A percentile compares a stretch with the other conserved stretches of the same genome.
Conservation (phyloP, 2,888 invertebrate species). For the Sphinx pinastri region DNA sequence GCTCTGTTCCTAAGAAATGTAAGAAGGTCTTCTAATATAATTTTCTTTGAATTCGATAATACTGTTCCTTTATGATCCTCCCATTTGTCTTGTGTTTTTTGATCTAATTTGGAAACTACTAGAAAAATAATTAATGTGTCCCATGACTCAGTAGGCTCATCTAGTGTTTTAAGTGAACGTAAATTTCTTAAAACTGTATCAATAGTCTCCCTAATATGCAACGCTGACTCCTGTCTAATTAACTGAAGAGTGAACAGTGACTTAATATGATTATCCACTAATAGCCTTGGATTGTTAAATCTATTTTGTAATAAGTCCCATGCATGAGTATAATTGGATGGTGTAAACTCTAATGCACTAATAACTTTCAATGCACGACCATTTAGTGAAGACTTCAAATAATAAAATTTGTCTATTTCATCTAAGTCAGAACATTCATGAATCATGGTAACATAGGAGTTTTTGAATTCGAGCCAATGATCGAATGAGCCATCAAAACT, state of each 20-base stretch:
- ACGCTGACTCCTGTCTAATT: slow-evolving; percentile 29
- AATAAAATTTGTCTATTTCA: neutral
- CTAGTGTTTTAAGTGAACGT: slow-evolving; percentile 29
- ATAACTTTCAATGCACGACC: neutral
- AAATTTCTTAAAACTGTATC: slow-evolving; percentile 31
- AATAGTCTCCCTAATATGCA: slow-evolving; percentile 22
- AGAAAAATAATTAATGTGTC: slow-evolving; percentile 31
- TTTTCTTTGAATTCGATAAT: neutral
- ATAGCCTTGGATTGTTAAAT: slow-evolving; percentile 33
- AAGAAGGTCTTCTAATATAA: neutral
- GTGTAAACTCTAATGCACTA: neutral
- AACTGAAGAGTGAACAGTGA: slow-evolving; percentile 32
- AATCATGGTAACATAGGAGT: neutral
- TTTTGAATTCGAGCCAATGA: neutral
- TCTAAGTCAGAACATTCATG: neutral
- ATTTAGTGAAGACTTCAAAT: neutral
- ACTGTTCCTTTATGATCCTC: slow-evolving; percentile 28
- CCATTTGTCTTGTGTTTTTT: slow-evolving; percentile 32
- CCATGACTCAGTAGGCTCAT: slow-evolving; percentile 32
- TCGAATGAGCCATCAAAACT: neutral
- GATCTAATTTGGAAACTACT: slow-evolving; percentile 30
- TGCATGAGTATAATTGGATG: neutral
- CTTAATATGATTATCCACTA: slow-evolving; percentile 31
- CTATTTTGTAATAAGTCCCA: slow-evolving; percentile 12
- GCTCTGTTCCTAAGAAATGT: neutral